Base-by-base conservation (phyloP, 2,113 vertebrate species). In the Suncus etruscus region DNA sequence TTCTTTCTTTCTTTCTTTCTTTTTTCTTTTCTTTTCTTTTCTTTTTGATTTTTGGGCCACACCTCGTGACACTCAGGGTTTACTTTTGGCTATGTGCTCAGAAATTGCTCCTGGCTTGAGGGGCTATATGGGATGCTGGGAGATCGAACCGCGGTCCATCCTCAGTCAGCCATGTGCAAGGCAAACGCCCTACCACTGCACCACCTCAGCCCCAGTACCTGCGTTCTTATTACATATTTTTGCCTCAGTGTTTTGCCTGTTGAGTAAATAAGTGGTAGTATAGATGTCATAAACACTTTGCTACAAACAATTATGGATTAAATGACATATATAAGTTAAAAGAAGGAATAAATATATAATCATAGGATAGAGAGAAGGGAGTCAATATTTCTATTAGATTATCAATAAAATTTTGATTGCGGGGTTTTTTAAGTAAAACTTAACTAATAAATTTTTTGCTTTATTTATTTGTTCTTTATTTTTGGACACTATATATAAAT, bases 331-430 rank as follows among this genome's bases (percentile, higher is more conserved):
- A 65, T n/a, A n/a, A 29, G 31, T 45, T 11, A 45, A 82, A 75
- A 54, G 39, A n/a, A 93, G 25, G 90, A 72, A 58, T 85, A 63
- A 92, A 32, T 82, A 31, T 3, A n/a, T 87, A n/a, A 73, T 24
- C n/a, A 32, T 29, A 22, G 1, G 7, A 0, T 66, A 76, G 48
- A 63, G 22, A 81, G 54, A 73, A 79, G 61, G 69, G n/a, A 76
- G 48, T 29, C 32, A 66, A 22, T 51, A 31, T 94, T 91, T 92
- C 22, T 65, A 65, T 87, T n/a, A 25, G 25, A 31, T 79, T 2
- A 70, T 80, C 31, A 68, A 65, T 39, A 91, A 86, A 32, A 6
- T 11, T 78, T 79, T 25, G 45, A 45, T 24, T 11, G 91, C 78
- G 63, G 92, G 48, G 6, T 1, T 66, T 66, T 76, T 39, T 39